Evolutionary conservation across 2,113 vertebrate species (phyloP), one percentile per base, ranked within the genome.

Genomic region (Furnarius figulus): DNA sequence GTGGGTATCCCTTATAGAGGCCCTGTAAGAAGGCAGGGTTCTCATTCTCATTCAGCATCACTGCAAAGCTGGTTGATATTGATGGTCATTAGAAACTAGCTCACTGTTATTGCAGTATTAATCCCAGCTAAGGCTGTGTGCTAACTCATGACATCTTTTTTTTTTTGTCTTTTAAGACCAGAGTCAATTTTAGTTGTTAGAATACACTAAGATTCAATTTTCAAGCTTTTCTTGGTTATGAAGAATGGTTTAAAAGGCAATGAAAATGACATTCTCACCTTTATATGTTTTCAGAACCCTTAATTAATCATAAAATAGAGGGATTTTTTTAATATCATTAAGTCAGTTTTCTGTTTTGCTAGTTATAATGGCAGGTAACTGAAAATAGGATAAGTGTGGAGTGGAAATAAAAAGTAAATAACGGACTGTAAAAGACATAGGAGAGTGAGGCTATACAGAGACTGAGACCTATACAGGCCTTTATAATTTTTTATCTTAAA

Each of bases 151-250:
- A 1, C 4, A 25, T 40, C 39, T 40, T 40, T 40, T 40, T 59
- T 56, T 79, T 72, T 12, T 4, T 3, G 3, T 4, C 1, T 16
- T 61, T 83, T 61, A 30, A 78, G 9, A 39, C 3, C 13, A 30
- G 22, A 63, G 6, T 0, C 3, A n/a, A 14, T 47, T 90, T 55
- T 46, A 85, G 12, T 25, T 61, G 8, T 49, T 82, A 49, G 39
- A 9, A 8, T 74, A 63, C 5, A 6, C 4, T 66, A 30, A 0
- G 0, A 39, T 63, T 35, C 4, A 63, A 12, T 42, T 82, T 82
- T 78, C 20, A 82, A 53, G 15, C 1, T 85, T 49, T 67, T 83
- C 33, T 68, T 76, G 3, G 2, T 49, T 68, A 42, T 53, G n/a
- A 78, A 63, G 21, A 67, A 67, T 4, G 9, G 8, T 72, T 68